Evolutionary conservation across 37 sponge, comb jelly and placozoan genomes (phyloP).

Genomic region (Eunapius fragilis): DNA sequence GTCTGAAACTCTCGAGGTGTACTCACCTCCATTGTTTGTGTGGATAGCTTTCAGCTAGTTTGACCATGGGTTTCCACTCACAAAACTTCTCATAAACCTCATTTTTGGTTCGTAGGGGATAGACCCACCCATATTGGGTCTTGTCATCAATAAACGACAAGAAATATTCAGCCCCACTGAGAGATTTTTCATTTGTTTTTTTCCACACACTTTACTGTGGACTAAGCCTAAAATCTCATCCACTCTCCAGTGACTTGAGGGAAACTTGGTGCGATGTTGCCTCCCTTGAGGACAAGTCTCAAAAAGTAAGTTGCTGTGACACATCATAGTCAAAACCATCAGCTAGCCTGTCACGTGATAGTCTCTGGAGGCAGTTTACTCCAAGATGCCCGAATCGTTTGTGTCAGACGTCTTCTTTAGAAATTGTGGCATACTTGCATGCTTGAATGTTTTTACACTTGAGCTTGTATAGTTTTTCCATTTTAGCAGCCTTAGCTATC

Average conservation of each 20-base stretch:
- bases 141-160: constrained; percentile 63
- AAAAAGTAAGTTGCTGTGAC: constrained; percentile 45
- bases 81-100: constrained; percentile 54
- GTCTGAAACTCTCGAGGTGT: constrained; percentile 52
- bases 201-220: constrained; percentile 69
- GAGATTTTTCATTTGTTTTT: constrained; percentile 35
- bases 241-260: constrained; percentile 24
- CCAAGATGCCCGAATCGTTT: constrained; percentile 51
- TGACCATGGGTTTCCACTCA: constrained; percentile 72
- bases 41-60: constrained; percentile 57
- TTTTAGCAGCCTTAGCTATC: constrained; percentile 36
- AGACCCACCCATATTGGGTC: constrained; percentile 67
- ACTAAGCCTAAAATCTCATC: constrained; percentile 47
- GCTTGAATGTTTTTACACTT: constrained; percentile 6
- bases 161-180: constrained; percentile 74
- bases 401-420: constrained; percentile 71
- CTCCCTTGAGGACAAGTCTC: constrained; percentile 66
- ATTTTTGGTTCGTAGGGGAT: constrained; percentile 50
- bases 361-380: constrained; percentile 30
- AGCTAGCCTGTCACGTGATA: constrained; percentile 42
- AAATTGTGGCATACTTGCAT: background rate
- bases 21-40: constrained; percentile 65
- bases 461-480: constrained; percentile 48
- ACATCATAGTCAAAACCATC: constrained; percentile 46
- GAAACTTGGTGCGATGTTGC: constrained; percentile 49